These are phyloP conservation scores for Nematostella vectensis DNA, from an alignment of 92 coral and sea anemone genomes.

Conservation along the genomic window DNA sequence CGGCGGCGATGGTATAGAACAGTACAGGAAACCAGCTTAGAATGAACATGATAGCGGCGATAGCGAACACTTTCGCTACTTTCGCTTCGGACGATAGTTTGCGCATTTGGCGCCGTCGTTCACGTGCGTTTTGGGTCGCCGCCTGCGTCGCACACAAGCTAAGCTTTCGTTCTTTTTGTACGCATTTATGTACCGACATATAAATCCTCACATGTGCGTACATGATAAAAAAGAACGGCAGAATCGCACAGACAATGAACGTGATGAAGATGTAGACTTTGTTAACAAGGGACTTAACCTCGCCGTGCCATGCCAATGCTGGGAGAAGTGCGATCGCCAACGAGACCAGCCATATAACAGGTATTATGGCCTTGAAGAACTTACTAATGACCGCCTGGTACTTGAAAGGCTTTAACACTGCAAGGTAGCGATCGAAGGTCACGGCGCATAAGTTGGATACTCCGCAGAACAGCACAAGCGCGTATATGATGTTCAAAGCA, in stretches of 20 bases:
- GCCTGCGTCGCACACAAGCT: slow-evolving; percentile 31
- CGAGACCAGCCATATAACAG: slow-evolving; percentile 41
- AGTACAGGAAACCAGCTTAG: slow-evolving; percentile 63
- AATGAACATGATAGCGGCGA: slow-evolving; percentile 36
- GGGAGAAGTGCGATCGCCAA: slow-evolving; percentile 42
- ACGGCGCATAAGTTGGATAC: slow-evolving; percentile 60
- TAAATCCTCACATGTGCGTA: slow-evolving; percentile 40
- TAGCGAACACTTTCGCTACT: slow-evolving; percentile 48
- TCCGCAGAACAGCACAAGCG: slow-evolving; percentile 43
- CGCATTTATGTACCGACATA: slow-evolving; percentile 32
- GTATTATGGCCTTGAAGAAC: slow-evolving; percentile 31
- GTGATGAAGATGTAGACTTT: slow-evolving; percentile 43
- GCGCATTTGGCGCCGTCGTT: slow-evolving; percentile 12
- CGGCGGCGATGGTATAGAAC: slow-evolving; percentile 16
- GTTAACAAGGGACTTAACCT: slow-evolving; percentile 16
- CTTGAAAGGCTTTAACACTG: slow-evolving; percentile 44
- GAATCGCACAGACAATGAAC: slow-evolving; percentile 25
- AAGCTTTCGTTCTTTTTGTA: slow-evolving; percentile 44
- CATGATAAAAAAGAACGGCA: slow-evolving; percentile 38
- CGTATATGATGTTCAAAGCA: slow-evolving; percentile 40
- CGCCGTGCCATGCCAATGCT: slow-evolving; percentile 29
- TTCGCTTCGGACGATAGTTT: slow-evolving; percentile 64
- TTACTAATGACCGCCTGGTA: slow-evolving; percentile 31
- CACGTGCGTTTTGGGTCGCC: slow-evolving; percentile 8
- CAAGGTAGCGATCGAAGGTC: slow-evolving; percentile 59